phyloP scores from a whole-genome alignment of 2,113 vertebrate genomes.

The Rynchops niger region DNA sequence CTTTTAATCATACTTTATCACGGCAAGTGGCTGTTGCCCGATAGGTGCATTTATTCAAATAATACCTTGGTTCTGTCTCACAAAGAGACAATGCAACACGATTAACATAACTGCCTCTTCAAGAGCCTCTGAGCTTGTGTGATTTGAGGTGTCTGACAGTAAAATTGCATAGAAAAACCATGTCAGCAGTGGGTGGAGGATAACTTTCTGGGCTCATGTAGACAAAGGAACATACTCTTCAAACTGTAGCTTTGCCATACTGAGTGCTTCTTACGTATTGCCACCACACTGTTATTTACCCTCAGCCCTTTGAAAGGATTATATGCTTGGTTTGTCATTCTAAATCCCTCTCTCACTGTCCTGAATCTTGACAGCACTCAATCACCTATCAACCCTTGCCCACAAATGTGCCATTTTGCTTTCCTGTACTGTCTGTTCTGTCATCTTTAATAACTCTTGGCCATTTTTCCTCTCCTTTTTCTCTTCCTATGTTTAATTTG shows the following conservation, averaged over 20 bases:
- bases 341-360: not conserved
- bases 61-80: not conserved
- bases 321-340: not conserved
- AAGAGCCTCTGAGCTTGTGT: not conserved
- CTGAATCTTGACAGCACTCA: not conserved
- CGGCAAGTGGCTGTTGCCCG: not conserved
- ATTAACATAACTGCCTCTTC: not conserved
- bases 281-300: not conserved
- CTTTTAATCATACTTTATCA: not conserved
- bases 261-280: not conserved
- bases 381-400: not conserved
- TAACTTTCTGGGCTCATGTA: not conserved
- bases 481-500: not conserved
- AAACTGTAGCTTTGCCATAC: not conserved
- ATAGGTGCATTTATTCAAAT: not conserved
- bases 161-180: not conserved
- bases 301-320: not conserved
- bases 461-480: not conserved
- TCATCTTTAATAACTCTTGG: not conserved
- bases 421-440: not conserved
- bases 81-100: not conserved
- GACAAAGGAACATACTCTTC: not conserved
- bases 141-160: not conserved
- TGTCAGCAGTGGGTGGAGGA: not conserved
- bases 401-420: not conserved